phyloP scores from a whole-genome alignment of 2,888 invertebrate species.

The Lamellibrachia columna region DNA sequence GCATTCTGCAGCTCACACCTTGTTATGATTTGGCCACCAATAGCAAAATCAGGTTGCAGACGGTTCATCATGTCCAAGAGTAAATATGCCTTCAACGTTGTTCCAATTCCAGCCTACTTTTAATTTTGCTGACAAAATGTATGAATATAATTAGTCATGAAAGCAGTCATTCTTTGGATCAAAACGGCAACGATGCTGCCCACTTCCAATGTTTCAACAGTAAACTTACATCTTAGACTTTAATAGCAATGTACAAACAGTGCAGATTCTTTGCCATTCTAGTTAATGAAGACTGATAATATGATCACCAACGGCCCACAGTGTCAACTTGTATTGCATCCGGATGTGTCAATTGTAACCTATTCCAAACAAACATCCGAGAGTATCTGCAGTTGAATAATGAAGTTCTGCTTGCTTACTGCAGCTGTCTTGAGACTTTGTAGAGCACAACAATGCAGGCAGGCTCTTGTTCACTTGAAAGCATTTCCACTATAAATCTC shows the following conservation, averaged over 20 bases:
- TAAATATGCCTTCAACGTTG: not conserved
- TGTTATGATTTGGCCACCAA: not conserved
- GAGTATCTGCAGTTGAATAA: not conserved
- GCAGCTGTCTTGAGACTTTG: not conserved
- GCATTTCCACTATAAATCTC: not conserved
- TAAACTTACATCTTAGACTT: not conserved
- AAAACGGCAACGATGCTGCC: not conserved
- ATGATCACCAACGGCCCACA: not conserved
- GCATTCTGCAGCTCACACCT: not conserved
- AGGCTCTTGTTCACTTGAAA: not conserved
- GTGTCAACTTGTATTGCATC: not conserved
- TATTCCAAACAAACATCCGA: not conserved
- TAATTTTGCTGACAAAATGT: not conserved
- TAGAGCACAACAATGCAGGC: not conserved
- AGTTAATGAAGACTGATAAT: not conserved
- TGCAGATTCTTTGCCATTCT: not conserved
- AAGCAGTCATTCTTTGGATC: not conserved
- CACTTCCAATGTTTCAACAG: not conserved
- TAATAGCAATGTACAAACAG: not conserved
- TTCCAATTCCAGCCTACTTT: not conserved
- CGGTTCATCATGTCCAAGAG: not conserved
- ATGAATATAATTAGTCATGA: not conserved
- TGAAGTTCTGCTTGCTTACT: not conserved
- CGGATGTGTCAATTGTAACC: not conserved
- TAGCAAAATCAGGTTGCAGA: not conserved